Base-by-base conservation (phyloP, 2,113 vertebrate genomes). In the Apteryx mantelli region DNA sequence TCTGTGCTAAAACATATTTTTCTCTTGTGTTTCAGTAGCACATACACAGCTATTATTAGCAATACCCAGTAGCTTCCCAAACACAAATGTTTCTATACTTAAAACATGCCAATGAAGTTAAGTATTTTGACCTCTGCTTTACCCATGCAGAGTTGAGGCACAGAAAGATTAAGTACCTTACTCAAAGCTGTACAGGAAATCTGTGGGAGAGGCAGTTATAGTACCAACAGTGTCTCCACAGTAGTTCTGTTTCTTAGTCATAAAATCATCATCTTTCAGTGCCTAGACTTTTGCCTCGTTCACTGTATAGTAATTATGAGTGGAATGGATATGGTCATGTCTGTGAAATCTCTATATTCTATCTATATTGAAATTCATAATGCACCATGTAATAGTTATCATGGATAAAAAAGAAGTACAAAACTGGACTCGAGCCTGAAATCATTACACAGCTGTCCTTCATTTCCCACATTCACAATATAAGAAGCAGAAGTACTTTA, bases 121-220 rank as follows among this genome's bases (percentile, higher is more conserved):
- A 94, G 93, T 93, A 94, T 95, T 95, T 94, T 92, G 92, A 94
- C 89, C 91, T 82, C 83, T 84, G 78, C 82, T 96, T 96, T 95
- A 79, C 85, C 40, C 93, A 61, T 88, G 71, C 71, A 38, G 77
- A 96, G 75, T 38, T 82, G 81, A 94, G 89, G 79, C 88, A 95
- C 18, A 46, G 64, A 79, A 94, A 94, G 95, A 95, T 96, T 95
- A 93, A 95, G 93, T 95, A 88, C 88, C 91, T 94, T 89, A 68
- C 75, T 84, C 55, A 66, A 93, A 87, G 81, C 88, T 87, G 48
- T 84, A 73, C 91, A 95, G 92, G 88, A 96, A 96, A 65, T 93
- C 91, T 93, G 93, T 89, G 87, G 95, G 87, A 96, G 96, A 82
- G 52, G 73, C 90, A 93, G 88, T 93, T 95, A 82, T 2, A 34